A percentile compares a stretch with the other conserved stretches of the same genome.
phyloP scores from a whole-genome alignment of 2,113 vertebrate species.

The Polypterus senegalus region DNA sequence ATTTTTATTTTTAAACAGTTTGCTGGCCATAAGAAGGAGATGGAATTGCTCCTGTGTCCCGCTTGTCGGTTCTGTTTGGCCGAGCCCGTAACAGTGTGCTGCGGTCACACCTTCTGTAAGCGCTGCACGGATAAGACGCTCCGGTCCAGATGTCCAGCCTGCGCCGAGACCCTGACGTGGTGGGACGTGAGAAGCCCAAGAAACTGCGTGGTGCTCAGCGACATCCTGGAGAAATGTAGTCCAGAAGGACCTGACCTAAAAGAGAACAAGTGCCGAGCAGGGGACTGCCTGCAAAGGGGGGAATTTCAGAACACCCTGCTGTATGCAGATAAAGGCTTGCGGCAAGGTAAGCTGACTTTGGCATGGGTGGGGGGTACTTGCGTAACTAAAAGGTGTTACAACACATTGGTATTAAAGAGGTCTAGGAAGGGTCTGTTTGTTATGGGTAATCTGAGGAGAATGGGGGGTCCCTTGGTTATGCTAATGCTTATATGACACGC shows the following conservation, averaged over 20 bases:
- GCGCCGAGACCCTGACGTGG: slow-evolving; percentile 45
- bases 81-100: slow-evolving; percentile 64
- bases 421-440: no score
- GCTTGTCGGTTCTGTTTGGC: slow-evolving; percentile 54
- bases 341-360: slow-evolving; percentile 43
- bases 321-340: slow-evolving; percentile 43
- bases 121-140: slow-evolving; percentile 44
- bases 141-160: slow-evolving; percentile 49
- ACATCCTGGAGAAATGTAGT: slow-evolving; percentile 59
- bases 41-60: slow-evolving; percentile 64
- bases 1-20: no score
- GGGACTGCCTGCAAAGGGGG: slow-evolving; percentile 37
- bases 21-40: no score
- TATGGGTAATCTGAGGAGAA: no score
- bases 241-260: slow-evolving; percentile 31
- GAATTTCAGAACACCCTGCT: slow-evolving; percentile 51
- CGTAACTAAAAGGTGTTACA: slow-evolving; percentile 10
- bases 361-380: neutral
- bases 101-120: slow-evolving; percentile 72
- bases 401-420: no score
- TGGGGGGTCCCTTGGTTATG: no score
- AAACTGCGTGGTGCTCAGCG: slow-evolving; percentile 58
- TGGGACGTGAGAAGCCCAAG: slow-evolving; percentile 30
- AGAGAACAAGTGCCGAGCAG: slow-evolving; percentile 34
- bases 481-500: no score